phyloP scores from a whole-genome alignment of 1,140 invertebrate genomes.

The Tetramorium alpestre region DNA sequence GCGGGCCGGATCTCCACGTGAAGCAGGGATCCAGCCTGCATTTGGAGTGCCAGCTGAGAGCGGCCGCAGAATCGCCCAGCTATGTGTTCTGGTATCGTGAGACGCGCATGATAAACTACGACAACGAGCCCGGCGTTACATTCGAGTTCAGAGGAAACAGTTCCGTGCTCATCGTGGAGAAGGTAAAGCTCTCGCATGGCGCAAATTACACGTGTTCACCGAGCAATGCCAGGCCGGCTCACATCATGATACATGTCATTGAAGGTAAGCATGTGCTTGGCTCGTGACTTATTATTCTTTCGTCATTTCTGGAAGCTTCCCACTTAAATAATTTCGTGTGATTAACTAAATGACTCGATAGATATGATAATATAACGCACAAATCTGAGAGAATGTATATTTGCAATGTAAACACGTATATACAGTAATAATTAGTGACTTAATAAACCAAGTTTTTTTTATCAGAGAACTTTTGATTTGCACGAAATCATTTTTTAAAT shows the following conservation, averaged over 20 bases:
- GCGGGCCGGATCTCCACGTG: conserved; percentile 91
- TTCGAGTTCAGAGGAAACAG: conserved; percentile 84
- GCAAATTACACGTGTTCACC: conserved; percentile 91
- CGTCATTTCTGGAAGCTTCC: neutral
- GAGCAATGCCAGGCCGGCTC: conserved; percentile 89
- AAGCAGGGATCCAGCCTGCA: conserved; percentile 90
- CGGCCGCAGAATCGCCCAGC: conserved; percentile 90
- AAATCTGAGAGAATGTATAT: neutral
- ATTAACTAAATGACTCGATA: neutral
- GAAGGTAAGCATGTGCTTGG: conserved; percentile 81
- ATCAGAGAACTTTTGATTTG: neutral
- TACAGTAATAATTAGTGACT: neutral
- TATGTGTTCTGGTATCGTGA: conserved; percentile 94
- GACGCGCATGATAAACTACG: conserved; percentile 91
- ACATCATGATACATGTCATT: conserved; percentile 90
- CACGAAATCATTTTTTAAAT: neutral
- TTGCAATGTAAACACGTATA: neutral
- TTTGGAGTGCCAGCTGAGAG: conserved; percentile 90
- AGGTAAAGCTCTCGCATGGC: conserved; percentile 87
- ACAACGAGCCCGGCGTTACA: conserved; percentile 85
- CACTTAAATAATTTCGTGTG: neutral
- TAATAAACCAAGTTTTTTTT: neutral
- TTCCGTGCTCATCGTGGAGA: conserved; percentile 87
- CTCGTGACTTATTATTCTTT: neutral
- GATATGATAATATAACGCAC: neutral